Evolutionary conservation across 23 tunicate genomes (phyloP), one percentile per base, ranked within the genome.

Genomic region (Corella eumyota): DNA sequence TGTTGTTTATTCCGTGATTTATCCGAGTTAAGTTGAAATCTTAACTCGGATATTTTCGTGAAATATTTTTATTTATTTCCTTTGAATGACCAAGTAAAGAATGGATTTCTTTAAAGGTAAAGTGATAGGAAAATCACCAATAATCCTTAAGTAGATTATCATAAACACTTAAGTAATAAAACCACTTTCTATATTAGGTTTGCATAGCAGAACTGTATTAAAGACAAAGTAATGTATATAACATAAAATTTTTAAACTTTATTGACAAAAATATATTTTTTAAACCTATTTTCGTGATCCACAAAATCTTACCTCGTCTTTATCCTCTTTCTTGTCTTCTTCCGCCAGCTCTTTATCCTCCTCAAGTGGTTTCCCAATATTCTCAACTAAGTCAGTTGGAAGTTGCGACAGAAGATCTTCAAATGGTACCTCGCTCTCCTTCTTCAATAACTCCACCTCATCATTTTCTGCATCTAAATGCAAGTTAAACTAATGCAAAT

Each of bases 351-450:
- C 56, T 38, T 25, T 29, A 1, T 50, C 61, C 3, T 30, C 60
- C 38, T 30, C 60, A 53, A 74, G 51, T 13, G 92, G 92, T 48
- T 69, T 74, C 17, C 81, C 83, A 69, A 84, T 57, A 38, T 75
- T 84, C 25, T 75, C 81, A 9, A 84, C 72, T 2, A 76, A 20
- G 60, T 84, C 94, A 3, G 65, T 25, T 1, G 94, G 94, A 26
- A 84, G 72, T 47, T 80, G 70, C 13, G 63, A 61, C 2, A 84
- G 65, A 29, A 75, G 46, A 22, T 84, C 94, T 25, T 75, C 77
- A 69, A 84, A 75, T 5, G 94, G 94, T 29, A 84, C 38, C 36
- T 75, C 83, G 57, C 94, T 84, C 49, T 84, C 94, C 65, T 74
- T 31, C 64, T 84, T 74, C 6, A 84, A 60, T 1, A 84, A 31